Base-by-base conservation (phyloP, 2,797 vertebrate species). In the Gymnothorax reevesii region DNA sequence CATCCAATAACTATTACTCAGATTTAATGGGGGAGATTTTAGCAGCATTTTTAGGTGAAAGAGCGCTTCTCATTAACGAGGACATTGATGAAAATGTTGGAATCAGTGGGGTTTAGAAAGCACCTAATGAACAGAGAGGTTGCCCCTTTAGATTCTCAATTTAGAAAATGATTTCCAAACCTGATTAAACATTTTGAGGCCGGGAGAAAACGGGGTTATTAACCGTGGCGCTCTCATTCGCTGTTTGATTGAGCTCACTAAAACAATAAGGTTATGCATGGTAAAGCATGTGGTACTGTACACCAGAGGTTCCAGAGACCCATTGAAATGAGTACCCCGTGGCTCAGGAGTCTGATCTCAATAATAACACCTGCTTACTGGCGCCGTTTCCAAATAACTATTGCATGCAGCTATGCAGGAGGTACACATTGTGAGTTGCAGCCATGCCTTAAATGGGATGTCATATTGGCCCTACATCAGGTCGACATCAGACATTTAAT, bases 31-130 rank as follows among this genome's bases (percentile, higher is more conserved):
- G 27, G 27, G 73, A 52, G 73, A 77, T 49, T 77, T 15, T 77
- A 42, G 33, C 73, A 49, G 73, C 73, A 42, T 77, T 77, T 77
- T 77, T 77, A 77, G 73, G 73, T 77, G 73, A 77, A 77, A 77
- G 73, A 77, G 42, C 33, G 42, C 73, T 42, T 77, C 73, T 77
- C 73, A 73, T 73, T 73, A 77, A 77, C 27, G 73, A 77, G 73
- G 73, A 49, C 42, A 77, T 77, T 73, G 25, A 42, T 73, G 71
- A 77, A 77, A 77, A 77, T 52, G 73, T 33, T 7, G 42, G 73
- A 42, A 77, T 77, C 73, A 77, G 73, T 49, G 42, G 33, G 73
- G 73, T 77, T 77, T 77, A 77, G 73, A 15, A 77, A 33, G 73
- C 42, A 42, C 73, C 73, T 77, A 49, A 42, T 77, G 73, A 73